Percentiles rank a stretch among this genome's conserved stretches.
Conservation (phyloP, 2,797 vertebrate genomes). For the Nyctibius grandis region DNA sequence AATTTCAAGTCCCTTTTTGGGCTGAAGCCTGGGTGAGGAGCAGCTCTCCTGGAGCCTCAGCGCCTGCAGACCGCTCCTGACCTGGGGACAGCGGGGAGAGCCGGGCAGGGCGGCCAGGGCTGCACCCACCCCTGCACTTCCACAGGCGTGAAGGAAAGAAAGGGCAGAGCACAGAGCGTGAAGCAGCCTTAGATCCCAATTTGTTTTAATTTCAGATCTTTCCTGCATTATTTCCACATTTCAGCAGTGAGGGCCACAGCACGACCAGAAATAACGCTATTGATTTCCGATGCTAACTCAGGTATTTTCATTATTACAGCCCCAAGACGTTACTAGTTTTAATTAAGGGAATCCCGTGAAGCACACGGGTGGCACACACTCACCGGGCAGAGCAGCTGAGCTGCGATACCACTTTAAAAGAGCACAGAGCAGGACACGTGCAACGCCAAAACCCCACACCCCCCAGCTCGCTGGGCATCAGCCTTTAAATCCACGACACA, state of each 20-base stretch:
- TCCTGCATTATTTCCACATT: not conserved
- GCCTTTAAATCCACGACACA: not conserved
- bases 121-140: not conserved
- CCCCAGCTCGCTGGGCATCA: not conserved
- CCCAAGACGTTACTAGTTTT: not conserved
- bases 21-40: not conserved
- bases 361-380: rapidly evolving
- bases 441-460: rapidly evolving
- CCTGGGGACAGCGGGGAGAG: too few species aligned
- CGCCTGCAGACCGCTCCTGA: rapidly evolving
- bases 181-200: not conserved
- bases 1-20: not conserved
- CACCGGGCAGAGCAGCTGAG: not conserved
- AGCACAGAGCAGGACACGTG: not conserved
- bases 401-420: rapidly evolving
- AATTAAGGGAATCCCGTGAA: not conserved
- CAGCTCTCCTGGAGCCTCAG: not conserved
- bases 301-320: not conserved
- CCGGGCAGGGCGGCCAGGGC: too few species aligned
- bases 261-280: not conserved
- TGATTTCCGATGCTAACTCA: not conserved
- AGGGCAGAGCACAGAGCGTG: not conserved
- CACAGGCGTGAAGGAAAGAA: not conserved
- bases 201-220: not conserved
- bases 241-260: not conserved